phyloP scores from a whole-genome alignment of 1,140 invertebrate genomes.

The Calosoma granatense region DNA sequence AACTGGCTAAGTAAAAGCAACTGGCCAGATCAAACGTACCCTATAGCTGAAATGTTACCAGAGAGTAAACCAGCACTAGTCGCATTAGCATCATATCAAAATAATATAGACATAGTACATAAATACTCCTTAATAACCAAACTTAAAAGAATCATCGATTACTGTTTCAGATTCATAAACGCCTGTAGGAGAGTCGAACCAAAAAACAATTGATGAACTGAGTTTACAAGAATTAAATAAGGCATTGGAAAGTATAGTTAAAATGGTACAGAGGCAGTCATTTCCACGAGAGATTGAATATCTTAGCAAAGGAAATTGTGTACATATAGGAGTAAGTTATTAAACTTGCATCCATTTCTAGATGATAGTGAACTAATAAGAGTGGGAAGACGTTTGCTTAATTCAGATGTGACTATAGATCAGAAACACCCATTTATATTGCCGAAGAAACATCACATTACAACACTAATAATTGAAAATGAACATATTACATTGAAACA shows the following conservation, averaged over 20 bases:
- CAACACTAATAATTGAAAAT: slow-evolving; percentile 12
- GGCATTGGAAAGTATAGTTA: not conserved
- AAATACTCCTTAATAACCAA: not conserved
- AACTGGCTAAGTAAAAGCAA: too few species aligned
- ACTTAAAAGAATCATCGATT: not conserved
- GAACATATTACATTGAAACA: slow-evolving; percentile 18
- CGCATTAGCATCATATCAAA: not conserved
- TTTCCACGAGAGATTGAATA: not conserved
- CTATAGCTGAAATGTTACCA: not conserved
- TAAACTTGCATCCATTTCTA: not conserved
- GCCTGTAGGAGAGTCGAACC: not conserved
- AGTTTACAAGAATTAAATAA: not conserved
- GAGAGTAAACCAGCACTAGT: not conserved
- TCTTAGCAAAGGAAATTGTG: not conserved
- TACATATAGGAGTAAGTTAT: not conserved
- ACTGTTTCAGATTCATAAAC: not conserved
- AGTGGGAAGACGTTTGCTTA: slow-evolving; percentile 15
- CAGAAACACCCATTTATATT: slow-evolving; percentile 20
- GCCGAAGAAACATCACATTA: slow-evolving; percentile 13
- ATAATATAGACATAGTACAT: not conserved
- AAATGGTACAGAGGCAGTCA: not conserved
- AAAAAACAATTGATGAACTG: not conserved
- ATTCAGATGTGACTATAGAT: slow-evolving; percentile 13
- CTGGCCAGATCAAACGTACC: not conserved
- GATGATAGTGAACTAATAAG: slow-evolving; percentile 7